Evolutionary conservation across 2,797 vertebrate species (phyloP).

Genomic region (Anguilla megastoma): DNA sequence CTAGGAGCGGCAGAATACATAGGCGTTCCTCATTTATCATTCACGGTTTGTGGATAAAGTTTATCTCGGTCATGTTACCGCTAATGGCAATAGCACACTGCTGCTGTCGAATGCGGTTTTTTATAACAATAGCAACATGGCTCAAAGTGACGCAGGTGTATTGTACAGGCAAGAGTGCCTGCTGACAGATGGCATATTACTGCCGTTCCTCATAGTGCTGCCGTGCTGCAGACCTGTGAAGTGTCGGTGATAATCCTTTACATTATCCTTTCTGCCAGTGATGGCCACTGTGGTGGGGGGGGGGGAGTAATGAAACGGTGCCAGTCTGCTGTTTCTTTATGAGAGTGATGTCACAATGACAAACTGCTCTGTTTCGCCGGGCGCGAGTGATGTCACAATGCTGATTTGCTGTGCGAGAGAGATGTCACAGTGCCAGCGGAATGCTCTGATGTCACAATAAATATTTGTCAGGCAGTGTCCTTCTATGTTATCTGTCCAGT

Average conservation of each 20-base stretch:
- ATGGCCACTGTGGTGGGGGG: neutral
- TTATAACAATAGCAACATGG: neutral
- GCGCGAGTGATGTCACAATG: neutral
- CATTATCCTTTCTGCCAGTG: neutral
- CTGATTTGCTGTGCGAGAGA: neutral
- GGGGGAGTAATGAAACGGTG: neutral
- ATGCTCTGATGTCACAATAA: neutral
- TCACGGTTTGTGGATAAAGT: neutral
- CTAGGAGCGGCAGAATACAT: neutral
- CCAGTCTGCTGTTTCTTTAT: neutral
- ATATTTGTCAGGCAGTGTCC: neutral
- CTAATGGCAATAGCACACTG: neutral
- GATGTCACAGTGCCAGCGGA: neutral
- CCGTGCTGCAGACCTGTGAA: neutral
- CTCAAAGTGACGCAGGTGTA: neutral
- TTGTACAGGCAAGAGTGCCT: neutral
- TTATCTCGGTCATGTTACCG: neutral
- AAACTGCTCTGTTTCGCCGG: neutral
- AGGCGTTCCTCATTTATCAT: neutral
- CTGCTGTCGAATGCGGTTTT: neutral
- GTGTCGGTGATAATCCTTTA: neutral
- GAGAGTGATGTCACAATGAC: neutral
- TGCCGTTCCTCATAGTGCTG: neutral
- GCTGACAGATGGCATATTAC: neutral
- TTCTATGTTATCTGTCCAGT: neutral